Evolutionary conservation across 2,888 invertebrate species (phyloP).

Genomic region (Oeneis ivallda): DNA sequence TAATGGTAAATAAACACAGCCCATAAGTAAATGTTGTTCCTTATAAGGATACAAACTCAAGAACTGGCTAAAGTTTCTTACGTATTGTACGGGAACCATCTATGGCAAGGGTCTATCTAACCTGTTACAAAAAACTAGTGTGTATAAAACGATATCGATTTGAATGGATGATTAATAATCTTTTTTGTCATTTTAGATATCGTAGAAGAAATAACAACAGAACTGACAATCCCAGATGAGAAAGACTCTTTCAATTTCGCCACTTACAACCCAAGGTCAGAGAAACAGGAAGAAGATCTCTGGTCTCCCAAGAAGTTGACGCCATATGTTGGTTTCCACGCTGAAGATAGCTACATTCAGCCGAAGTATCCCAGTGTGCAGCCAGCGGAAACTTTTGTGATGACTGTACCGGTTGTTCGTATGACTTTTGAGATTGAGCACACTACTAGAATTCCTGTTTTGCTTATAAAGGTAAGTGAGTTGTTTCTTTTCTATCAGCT

Average conservation of each 20-base stretch:
- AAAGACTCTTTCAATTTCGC: conserved; percentile 76
- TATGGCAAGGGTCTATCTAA: too few relatives aligned
- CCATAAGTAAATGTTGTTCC: too few relatives aligned
- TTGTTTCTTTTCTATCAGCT: background rate
- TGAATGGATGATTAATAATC: background rate
- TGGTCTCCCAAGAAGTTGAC: conserved; percentile 87
- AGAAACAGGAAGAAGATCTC: conserved; percentile 82
- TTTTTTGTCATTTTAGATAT: conserved; percentile 61
- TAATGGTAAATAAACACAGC: too few relatives aligned
- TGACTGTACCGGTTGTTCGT: conserved; percentile 81
- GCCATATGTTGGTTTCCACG: conserved; percentile 53
- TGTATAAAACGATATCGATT: background rate
- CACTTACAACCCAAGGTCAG: conserved; percentile 62
- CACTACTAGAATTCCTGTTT: conserved; percentile 61
- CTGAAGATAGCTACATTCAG: conserved; percentile 60
- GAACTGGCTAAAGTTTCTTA: too few relatives aligned
- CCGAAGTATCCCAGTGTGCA: conserved; percentile 65
- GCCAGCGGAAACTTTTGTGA: conserved; percentile 75
- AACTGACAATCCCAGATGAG: conserved; percentile 69
- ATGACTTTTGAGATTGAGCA: conserved; percentile 85
- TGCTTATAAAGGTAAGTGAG: conserved; percentile 61
- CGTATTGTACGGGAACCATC: too few relatives aligned
- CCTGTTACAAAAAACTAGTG: too few relatives aligned
- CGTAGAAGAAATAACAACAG: conserved; percentile 70
- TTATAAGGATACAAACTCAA: too few relatives aligned